Base-by-base conservation (phyloP, 2,113 vertebrate species). In the Murina feae region DNA sequence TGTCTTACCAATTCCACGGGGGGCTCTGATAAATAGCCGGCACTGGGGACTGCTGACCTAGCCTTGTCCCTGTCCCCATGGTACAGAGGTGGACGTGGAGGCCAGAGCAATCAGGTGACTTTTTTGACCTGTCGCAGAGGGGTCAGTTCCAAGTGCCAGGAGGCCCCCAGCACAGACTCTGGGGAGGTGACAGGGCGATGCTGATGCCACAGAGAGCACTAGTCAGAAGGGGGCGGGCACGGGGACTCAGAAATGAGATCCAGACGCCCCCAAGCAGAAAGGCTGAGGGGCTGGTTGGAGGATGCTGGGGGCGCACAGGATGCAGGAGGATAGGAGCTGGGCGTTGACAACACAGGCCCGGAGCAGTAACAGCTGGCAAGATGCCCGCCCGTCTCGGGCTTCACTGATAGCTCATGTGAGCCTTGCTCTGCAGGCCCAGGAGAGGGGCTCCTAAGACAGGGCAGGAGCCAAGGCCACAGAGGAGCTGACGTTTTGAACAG, bases 201-300 rank as follows among this genome's bases (percentile, higher is more conserved):
- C 35, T 74, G 47, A 65, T 7, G 2, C 2, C 6, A 42, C 28
- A 69, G 32, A 42, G 14, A 25, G 44, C 47, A 71, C 25, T 16
- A 60, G 32, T 23, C 35, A 5, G 17, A 9, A 30, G 10, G 5
- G 0, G 14, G 0, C 5, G 18, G 0, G 2, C 0, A 8, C 7
- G 65, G 35, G 10, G 53, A 9, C 13, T 16, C 6, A 37, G 60
- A 32, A 58, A 58, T 2, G 1, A 10, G 76, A 8, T 44, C 32
- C 47, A 49, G 93, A 72, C 25, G 23, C 37, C 49, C 28, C 32
- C 10, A 1, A 25, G 32, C 20, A 9, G 55, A 39, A 83, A 47
- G 25, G 8, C 3, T 20, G n/a, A 18, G 21, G 28, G 60, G 12
- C 37, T 49, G 42, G 13, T n/a, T 6, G 2, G 10, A 11, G 12